Evolutionary conservation across 23 tunicate species (phyloP).

Genomic region (Trididemnum miniatum): DNA sequence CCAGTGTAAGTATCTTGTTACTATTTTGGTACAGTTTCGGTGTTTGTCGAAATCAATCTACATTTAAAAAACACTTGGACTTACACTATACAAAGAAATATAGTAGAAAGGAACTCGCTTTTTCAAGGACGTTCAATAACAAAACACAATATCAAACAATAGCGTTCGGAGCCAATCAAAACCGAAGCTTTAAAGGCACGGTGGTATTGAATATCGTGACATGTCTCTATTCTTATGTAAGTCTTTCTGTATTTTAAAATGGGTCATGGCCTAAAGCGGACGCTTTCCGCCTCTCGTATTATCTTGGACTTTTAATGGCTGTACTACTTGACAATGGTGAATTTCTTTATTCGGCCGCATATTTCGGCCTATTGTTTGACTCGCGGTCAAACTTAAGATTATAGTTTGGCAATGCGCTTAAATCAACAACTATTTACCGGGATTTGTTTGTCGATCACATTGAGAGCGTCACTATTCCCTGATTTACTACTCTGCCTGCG

Average conservation of each 20-base stretch:
- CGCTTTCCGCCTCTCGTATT: not conserved
- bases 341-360: not conserved
- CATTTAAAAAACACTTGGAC: no score
- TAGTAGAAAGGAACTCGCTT: no score
- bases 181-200: not conserved
- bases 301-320: not conserved
- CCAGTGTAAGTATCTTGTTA: slow-evolving; percentile 8
- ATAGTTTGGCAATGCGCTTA: not conserved
- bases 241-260: not conserved
- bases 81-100: no score
- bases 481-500: slow-evolving; percentile 3
- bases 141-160: not conserved
- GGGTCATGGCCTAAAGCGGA: not conserved
- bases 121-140: slow-evolving; percentile 51
- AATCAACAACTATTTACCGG: not conserved
- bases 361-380: not conserved
- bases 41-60: no score
- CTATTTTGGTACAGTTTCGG: no score
- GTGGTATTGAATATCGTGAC: slow-evolving; percentile 2
- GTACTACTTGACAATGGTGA: slow-evolving; percentile 6
- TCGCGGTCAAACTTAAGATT: not conserved
- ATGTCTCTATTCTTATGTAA: not conserved
- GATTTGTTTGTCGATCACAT: not conserved
- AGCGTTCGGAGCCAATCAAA: not conserved
- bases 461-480: not conserved